A percentile compares a stretch with the other conserved stretches of the same genome.
These are phyloP conservation scores for Mesocricetus auratus DNA, from an alignment of 2,113 vertebrate genomes.

Conservation along the genomic window DNA sequence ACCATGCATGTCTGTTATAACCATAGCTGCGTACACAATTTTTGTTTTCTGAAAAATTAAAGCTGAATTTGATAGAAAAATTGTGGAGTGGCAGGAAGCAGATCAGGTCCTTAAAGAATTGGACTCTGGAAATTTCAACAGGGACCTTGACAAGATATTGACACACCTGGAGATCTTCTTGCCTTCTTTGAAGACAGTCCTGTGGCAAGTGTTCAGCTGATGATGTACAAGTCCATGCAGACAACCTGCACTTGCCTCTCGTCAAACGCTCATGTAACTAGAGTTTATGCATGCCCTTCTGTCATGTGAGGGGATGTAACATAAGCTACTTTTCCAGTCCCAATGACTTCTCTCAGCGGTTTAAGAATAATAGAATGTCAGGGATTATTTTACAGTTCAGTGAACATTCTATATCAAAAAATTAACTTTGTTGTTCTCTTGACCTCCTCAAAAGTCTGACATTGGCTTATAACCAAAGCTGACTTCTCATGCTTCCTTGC, in stretches of 20 bases:
- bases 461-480: constrained; percentile 49
- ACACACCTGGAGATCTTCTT: too few species aligned
- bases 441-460: constrained; percentile 58
- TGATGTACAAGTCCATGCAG: too few species aligned
- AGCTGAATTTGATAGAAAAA: neutral
- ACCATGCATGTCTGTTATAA: neutral
- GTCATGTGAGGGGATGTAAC: constrained; percentile 29
- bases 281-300: too few species aligned
- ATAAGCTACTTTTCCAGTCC: constrained; percentile 43
- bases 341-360: constrained; percentile 25
- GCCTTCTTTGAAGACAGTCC: neutral
- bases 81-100: neutral
- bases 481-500: constrained; percentile 41
- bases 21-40: neutral
- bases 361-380: constrained; percentile 15
- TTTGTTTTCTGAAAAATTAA: neutral
- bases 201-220: too few species aligned
- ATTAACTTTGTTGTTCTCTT: neutral
- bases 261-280: neutral
- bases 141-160: neutral
- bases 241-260: neutral
- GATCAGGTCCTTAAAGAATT: neutral
- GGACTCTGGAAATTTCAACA: neutral
- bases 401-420: constrained; percentile 57
- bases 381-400: constrained; percentile 44